Percentiles rank a stretch among this genome's conserved stretches.
These are phyloP conservation scores for Speoplatyrhinus poulsoni DNA, from an alignment of 2,113 vertebrate species.

Conservation along the genomic window DNA sequence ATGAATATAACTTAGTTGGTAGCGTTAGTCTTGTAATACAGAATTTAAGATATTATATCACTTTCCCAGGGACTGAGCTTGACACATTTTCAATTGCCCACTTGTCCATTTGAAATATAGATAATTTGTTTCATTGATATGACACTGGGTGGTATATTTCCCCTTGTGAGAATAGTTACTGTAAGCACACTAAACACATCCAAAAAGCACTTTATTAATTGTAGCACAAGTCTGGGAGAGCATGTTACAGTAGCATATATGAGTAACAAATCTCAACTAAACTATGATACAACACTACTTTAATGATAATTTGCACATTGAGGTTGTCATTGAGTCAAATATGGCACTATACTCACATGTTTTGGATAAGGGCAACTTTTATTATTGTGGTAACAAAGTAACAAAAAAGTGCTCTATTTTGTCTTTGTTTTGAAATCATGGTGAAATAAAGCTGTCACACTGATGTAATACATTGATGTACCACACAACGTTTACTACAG, in stretches of 20 bases:
- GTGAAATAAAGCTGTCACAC: too few species aligned
- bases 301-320: slow-evolving; percentile 17
- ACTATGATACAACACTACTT: background rate
- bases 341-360: slow-evolving; percentile 7
- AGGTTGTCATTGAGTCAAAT: slow-evolving; percentile 5
- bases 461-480: too few species aligned
- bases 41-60: slow-evolving; percentile 22
- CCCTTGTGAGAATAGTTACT: slow-evolving; percentile 43
- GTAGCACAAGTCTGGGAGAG: slow-evolving; percentile 53
- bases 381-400: slow-evolving; percentile 47
- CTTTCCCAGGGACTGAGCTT: slow-evolving; percentile 28
- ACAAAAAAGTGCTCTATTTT: background rate
- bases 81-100: background rate
- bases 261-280: slow-evolving; percentile 39
- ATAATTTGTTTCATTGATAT: slow-evolving; percentile 11
- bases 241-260: slow-evolving; percentile 27
- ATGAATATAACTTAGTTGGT: slow-evolving; percentile 19
- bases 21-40: slow-evolving; percentile 14
- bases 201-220: slow-evolving; percentile 66
- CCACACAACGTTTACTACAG: too few species aligned
- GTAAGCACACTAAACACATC: slow-evolving; percentile 50
- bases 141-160: slow-evolving; percentile 17
- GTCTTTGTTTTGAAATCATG: too few species aligned
- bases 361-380: slow-evolving; percentile 8
- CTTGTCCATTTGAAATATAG: slow-evolving; percentile 1